Evolutionary conservation across 2,888 invertebrate species (phyloP).

Genomic region (Mesochorus sp.): DNA sequence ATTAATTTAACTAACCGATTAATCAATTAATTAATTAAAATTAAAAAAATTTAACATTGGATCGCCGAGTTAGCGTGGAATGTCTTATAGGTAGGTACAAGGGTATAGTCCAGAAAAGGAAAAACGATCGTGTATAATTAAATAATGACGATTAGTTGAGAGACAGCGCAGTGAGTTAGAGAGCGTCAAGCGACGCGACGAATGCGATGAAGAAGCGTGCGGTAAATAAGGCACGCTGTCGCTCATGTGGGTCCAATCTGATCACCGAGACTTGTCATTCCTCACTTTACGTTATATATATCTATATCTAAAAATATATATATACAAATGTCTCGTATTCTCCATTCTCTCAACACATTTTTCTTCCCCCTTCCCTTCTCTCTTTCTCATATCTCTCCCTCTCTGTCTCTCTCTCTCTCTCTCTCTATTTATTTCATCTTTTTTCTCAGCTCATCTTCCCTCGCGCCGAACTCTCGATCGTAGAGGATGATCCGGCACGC

Average conservation of each 20-base stretch:
- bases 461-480: neutral
- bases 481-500: no score
- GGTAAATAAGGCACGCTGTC: conserved; percentile 74
- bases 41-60: no score
- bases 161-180: conserved; percentile 57
- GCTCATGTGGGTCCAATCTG: conserved; percentile 72
- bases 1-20: no score
- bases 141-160: conserved; percentile 79
- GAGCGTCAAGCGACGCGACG: conserved; percentile 74
- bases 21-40: no score
- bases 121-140: conserved; percentile 76
- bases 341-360: conserved; percentile 15
- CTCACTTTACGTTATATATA: conserved; percentile 15
- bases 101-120: no score
- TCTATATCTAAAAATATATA: conserved; percentile 2
- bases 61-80: no score
- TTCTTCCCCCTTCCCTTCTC: neutral
- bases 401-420: neutral
- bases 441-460: conserved; percentile 5
- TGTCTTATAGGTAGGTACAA: no score
- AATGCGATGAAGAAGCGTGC: conserved; percentile 78
- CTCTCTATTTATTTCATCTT: no score
- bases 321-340: neutral
- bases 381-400: neutral
- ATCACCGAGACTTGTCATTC: conserved; percentile 36